A percentile compares a stretch with the other conserved stretches of the same genome.
Conservation (phyloP, 2,888 invertebrate genomes). For the Synergus itoensis region DNA sequence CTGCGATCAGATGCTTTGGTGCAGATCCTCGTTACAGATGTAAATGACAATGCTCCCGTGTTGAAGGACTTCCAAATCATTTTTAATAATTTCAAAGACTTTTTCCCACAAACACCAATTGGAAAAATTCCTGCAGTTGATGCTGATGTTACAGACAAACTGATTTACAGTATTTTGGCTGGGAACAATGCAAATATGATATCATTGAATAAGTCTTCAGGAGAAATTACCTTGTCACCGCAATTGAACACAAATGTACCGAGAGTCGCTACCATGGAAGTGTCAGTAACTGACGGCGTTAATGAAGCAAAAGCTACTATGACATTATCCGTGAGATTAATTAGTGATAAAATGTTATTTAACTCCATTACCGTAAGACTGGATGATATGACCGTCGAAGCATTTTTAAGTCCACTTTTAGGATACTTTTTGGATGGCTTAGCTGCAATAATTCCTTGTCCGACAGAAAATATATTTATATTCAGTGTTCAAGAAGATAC, state of each 20-base stretch:
- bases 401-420: conserved; percentile 92
- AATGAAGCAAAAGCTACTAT: conserved; percentile 96
- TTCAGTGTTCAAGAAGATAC: conserved; percentile 96
- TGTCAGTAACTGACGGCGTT: conserved; percentile 95
- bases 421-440: conserved; percentile 94
- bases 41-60: conserved; percentile 96
- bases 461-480: conserved; percentile 94
- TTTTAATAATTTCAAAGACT: conserved; percentile 96
- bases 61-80: conserved; percentile 95
- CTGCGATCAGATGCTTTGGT: conserved; percentile 93
- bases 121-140: conserved; percentile 96
- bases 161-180: conserved; percentile 90
- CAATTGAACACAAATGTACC: conserved; percentile 97
- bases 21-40: conserved; percentile 93
- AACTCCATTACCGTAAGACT: conserved; percentile 96
- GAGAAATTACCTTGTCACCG: conserved; percentile 92
- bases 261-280: conserved; percentile 94
- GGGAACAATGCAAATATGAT: conserved; percentile 96
- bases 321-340: conserved; percentile 92
- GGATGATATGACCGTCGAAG: conserved; percentile 95
- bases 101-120: conserved; percentile 95
- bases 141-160: conserved; percentile 94
- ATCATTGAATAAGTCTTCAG: conserved; percentile 89
- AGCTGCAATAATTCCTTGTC: conserved; percentile 94
- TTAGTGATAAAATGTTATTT: conserved; percentile 96